Base-by-base conservation (phyloP, 2,113 vertebrate species). In the Pterophyllum scalare region DNA sequence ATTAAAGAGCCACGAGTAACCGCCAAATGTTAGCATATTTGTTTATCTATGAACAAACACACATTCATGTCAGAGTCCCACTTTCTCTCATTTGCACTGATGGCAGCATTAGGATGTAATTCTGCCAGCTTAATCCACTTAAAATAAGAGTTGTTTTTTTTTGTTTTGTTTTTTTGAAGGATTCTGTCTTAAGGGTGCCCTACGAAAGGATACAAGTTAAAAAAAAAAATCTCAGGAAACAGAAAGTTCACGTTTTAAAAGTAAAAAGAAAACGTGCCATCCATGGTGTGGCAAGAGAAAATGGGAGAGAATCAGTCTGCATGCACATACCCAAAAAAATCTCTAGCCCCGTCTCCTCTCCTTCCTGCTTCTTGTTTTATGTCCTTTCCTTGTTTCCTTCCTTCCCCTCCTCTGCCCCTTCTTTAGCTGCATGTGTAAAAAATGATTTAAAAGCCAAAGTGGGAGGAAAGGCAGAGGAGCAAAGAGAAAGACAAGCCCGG, bases 41-140 rank as follows among this genome's bases (percentile, higher is more conserved):
- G 80, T 85, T 89, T 84, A 65, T 86, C 83, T 81, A 33, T 40
- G 59, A 86, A 79, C 78, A 77, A 83, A 83, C 83, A 83, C 80
- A 76, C 33, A 46, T 75, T 80, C 58, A 72, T 62, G 82, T 75
- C 82, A 75, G 72, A 81, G 90, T 87, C 88, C 87, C 75, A 88
- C 79, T 90, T 94, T 89, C 75, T 57, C 70, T 83, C 62, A 38
- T 82, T 86, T 83, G 76, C 81, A 85, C 88, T 65, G 83, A 88
- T 80, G 58, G 65, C 80, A 64, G 87, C 83, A 89, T 90, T 89
- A 91, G 80, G 81, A 84, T 62, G 76, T 89, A 80, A 88, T 82
- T 91, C 75, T 85, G 77, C 38, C 59, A 78, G 70, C 57, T 88
- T 91, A 94, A 90, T 89, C 81, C 77, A 88, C 74, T 83, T 88